A percentile compares a stretch with the other conserved stretches of the same genome.
Evolutionary conservation across 2,888 invertebrate species (phyloP).

Genomic region (Amphipoea oculea): DNA sequence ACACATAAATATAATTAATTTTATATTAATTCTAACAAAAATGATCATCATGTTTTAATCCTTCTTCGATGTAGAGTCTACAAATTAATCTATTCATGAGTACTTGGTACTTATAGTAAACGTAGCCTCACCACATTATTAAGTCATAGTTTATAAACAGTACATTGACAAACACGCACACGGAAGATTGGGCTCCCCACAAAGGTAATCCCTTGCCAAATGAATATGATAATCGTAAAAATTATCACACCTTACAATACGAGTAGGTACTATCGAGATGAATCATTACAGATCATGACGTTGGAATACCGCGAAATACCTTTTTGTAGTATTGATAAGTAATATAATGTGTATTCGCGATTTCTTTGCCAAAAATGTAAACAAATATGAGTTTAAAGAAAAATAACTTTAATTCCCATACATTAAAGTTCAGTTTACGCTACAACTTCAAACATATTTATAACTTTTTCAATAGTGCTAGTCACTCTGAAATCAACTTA

Average conservation of each 20-base stretch:
- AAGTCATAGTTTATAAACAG: slow-evolving; percentile 26
- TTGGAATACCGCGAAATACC: not conserved
- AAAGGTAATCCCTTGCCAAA: slow-evolving; percentile 38
- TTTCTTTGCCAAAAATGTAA: no score
- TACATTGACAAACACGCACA: slow-evolving; percentile 20
- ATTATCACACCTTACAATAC: slow-evolving; percentile 19
- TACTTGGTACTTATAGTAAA: not conserved
- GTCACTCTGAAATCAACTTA: no score
- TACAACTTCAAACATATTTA: no score
- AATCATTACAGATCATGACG: slow-evolving; percentile 17
- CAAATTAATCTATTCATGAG: not conserved
- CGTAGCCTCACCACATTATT: slow-evolving; percentile 1
- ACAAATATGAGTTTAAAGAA: no score
- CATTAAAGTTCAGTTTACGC: no score
- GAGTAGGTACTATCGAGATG: slow-evolving; percentile 14
- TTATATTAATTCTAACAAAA: not conserved
- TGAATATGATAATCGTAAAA: slow-evolving; percentile 22
- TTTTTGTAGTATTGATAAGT: not conserved
- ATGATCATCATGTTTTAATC: no score
- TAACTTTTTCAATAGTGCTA: no score
- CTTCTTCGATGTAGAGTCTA: not conserved
- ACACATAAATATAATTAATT: no score
- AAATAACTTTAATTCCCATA: no score
- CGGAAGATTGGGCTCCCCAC: slow-evolving; percentile 14
- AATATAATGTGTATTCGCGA: no score